Base-by-base conservation (phyloP, 1,140 invertebrate genomes). In the Oryzaephilus surinamensis region DNA sequence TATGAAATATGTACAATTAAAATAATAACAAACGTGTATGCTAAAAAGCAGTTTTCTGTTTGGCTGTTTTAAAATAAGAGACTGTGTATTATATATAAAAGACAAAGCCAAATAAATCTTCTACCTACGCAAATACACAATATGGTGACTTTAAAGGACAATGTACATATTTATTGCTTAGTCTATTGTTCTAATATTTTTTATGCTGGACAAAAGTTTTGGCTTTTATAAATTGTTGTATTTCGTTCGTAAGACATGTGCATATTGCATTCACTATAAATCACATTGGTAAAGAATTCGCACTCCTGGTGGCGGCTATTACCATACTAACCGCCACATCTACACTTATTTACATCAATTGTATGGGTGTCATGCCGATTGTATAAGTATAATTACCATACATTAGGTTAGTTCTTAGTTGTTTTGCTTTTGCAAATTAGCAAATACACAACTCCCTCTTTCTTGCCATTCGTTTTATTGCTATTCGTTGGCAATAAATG, bases 241-340 rank as follows among this genome's bases (percentile, higher is more conserved):
- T 40, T 13, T 12, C 19, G 15, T 29, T 27, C 32, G 23, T 19
- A 28, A 28, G 40, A 42, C 42, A 26, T 45, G 21, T 38, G 33
- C 38, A 26, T 19, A 43, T 38, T 46, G 12, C n/a, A n/a, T 31
- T 16, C 24, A 15, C 18, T 11, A 43, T 46, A 46, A 46, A 46
- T 46, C 45, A 46, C 43, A 8, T 11, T 6, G 5, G 23, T 6
- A n/a, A n/a, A n/a, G 27, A 21, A 20, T 39, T 20, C 34, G 42
- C 37, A 32, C 46, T 33, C 38, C 37, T 45, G 30, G 36, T 48
- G 41, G 46, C 38, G 42, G 38, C n/a, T 6, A 45, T 48, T 48
- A 48, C 41, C 42, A 48, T 48, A 45, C 46, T 48, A 40, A 48
- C 46, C 42, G 42, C 41, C 23, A 43, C 45, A 47, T 47, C 45